A percentile compares a stretch with the other conserved stretches of the same genome.
Evolutionary conservation across 53 echinoderm and acorn worm species (phyloP).

Genomic region (Echinarachnius parma): DNA sequence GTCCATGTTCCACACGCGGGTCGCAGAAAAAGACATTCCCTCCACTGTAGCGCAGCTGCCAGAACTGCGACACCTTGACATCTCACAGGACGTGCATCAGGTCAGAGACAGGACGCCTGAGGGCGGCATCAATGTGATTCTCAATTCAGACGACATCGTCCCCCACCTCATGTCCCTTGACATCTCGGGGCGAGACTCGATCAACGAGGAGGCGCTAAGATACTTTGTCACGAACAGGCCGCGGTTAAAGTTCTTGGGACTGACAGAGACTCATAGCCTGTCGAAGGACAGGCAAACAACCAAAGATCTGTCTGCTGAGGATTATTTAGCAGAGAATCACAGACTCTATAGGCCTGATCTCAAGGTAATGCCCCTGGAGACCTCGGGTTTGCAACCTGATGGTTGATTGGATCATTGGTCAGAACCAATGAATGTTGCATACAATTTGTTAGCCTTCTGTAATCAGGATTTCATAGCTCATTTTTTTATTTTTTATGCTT

Average conservation of each 20-base stretch:
- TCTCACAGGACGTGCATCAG: conserved; percentile 83
- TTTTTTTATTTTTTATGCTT: too few species aligned
- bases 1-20: conserved; percentile 87
- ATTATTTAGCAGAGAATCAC: conserved; percentile 57
- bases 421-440: too few species aligned
- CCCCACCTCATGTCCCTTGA: conserved; percentile 80
- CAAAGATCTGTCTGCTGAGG: conserved; percentile 68
- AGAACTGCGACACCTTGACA: conserved; percentile 75
- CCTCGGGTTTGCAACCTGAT: too few species aligned
- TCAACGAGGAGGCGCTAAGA: conserved; percentile 57
- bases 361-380: too few species aligned
- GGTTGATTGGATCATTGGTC: too few species aligned
- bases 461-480: too few species aligned
- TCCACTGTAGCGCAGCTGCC: conserved; percentile 63
- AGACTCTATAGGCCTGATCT: conserved; percentile 51
- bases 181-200: conserved; percentile 84
- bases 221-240: conserved; percentile 60
- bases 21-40: conserved; percentile 87
- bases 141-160: conserved; percentile 44
- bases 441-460: too few species aligned
- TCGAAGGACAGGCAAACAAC: conserved; percentile 29
- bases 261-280: conserved; percentile 72
- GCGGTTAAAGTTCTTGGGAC: conserved; percentile 71
- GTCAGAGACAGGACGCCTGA: conserved; percentile 46
- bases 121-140: conserved; percentile 57